phyloP scores from a whole-genome alignment of 2,113 vertebrate genomes.

The Kryptolebias marmoratus region DNA sequence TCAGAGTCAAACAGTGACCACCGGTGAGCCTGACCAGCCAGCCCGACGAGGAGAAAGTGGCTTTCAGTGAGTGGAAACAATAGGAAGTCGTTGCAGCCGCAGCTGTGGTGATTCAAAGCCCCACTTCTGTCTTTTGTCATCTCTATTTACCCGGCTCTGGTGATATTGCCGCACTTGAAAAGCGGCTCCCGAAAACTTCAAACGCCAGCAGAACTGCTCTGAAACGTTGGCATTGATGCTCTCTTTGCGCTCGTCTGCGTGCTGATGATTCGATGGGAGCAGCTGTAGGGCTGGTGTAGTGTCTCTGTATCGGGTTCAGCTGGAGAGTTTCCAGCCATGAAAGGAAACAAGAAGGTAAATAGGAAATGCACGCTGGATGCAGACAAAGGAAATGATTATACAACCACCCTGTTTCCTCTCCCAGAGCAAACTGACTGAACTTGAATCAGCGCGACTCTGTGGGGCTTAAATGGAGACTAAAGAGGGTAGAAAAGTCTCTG shows the following conservation, averaged over 20 bases:
- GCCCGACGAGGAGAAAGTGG: slow-evolving; percentile 72
- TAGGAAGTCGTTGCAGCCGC: slow-evolving; percentile 81
- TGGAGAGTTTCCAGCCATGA: slow-evolving; percentile 44
- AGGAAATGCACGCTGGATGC: slow-evolving; percentile 51
- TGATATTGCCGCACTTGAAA: slow-evolving; percentile 21
- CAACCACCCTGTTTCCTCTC: slow-evolving; percentile 38
- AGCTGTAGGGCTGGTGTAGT: neutral
- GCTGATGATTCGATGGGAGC: neutral
- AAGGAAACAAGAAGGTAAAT: slow-evolving; percentile 59
- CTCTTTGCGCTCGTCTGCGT: neutral
- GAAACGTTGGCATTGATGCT: neutral
- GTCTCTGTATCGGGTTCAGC: slow-evolving; percentile 19
- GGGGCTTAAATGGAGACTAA: slow-evolving; percentile 13
- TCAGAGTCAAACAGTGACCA: slow-evolving; percentile 55
- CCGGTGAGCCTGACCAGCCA: slow-evolving; percentile 40
- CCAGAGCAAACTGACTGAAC: slow-evolving; percentile 4
- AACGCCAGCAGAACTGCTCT: neutral
- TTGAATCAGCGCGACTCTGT: slow-evolving; percentile 2
- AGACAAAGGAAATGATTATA: slow-evolving; percentile 63
- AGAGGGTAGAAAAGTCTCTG: neutral
- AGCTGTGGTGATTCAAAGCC: slow-evolving; percentile 67
- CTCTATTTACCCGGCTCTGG: slow-evolving; percentile 1
- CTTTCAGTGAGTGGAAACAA: slow-evolving; percentile 74
- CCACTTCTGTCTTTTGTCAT: slow-evolving; percentile 32
- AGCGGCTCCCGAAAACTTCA: neutral